These are phyloP conservation scores for Timandra comae DNA, from an alignment of 2,888 invertebrate species.

Conservation along the genomic window DNA sequence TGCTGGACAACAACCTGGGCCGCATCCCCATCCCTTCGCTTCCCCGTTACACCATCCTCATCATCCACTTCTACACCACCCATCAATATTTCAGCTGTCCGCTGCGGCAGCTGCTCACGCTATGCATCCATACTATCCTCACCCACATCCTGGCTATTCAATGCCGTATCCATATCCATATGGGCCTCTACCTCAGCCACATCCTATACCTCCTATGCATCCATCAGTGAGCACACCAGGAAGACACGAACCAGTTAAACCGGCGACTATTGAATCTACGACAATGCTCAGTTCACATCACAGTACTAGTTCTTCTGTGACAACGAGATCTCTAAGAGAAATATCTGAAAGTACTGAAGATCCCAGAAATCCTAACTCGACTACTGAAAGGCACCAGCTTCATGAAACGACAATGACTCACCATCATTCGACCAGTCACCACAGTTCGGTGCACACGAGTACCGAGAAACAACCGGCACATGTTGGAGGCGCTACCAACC, in stretches of 20 bases:
- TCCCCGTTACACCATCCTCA: conserved; percentile 84
- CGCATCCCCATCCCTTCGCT: conserved; percentile 81
- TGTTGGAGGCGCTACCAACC: conserved; percentile 70
- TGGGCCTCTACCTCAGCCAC: conserved; percentile 83
- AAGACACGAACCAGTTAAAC: conserved; percentile 69
- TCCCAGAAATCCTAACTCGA: conserved; percentile 61
- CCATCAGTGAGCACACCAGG: conserved; percentile 64
- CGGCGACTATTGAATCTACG: conserved; percentile 78
- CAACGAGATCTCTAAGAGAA: conserved; percentile 80
- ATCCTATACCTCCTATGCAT: conserved; percentile 82
- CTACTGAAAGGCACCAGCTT: conserved; percentile 77
- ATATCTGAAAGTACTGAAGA: conserved; percentile 73
- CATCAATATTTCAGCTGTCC: conserved; percentile 77
- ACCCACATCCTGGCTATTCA: conserved; percentile 82
- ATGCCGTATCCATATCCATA: conserved; percentile 85
- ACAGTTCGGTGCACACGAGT: conserved; percentile 80
- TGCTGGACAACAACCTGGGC: conserved; percentile 84
- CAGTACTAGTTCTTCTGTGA: conserved; percentile 83
- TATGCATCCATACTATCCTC: conserved; percentile 83
- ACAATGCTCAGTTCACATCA: conserved; percentile 84
- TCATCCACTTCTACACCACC: conserved; percentile 79
- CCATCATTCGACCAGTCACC: conserved; percentile 81
- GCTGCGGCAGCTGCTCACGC: conserved; percentile 79
- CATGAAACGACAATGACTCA: conserved; percentile 81
- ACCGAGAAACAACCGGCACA: conserved; percentile 78